Evolutionary conservation across 2,888 invertebrate species (phyloP).

Genomic region (Thymelicus acteon): DNA sequence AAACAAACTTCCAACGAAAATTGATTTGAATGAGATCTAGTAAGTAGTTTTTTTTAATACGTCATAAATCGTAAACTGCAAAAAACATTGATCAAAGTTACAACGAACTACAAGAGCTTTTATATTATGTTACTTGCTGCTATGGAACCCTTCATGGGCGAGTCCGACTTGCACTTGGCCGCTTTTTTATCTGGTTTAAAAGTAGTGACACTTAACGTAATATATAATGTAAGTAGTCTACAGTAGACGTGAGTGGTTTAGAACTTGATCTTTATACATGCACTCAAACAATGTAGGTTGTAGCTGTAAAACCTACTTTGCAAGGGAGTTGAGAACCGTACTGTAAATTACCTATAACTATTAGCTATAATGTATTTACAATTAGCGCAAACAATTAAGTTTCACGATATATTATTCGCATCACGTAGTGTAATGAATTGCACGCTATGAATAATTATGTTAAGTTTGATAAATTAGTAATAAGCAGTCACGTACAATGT

Average conservation of each 20-base stretch:
- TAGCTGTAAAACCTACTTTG: constrained; percentile 14
- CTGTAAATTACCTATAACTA: constrained; percentile 18
- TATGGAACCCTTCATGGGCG: too few relatives aligned
- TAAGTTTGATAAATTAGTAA: neutral
- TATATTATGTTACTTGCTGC: too few relatives aligned
- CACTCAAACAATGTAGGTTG: constrained; percentile 3
- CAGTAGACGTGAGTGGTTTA: neutral
- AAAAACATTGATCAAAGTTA: too few relatives aligned
- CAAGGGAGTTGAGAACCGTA: constrained; percentile 2
- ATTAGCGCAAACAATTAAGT: constrained; percentile 14
- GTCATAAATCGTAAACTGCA: too few relatives aligned
- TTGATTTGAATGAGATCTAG: too few relatives aligned
- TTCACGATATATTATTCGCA: neutral
- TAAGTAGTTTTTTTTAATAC: too few relatives aligned
- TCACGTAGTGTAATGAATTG: neutral
- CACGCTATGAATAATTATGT: neutral
- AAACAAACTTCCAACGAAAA: too few relatives aligned
- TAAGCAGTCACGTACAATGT: neutral
- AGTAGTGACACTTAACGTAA: neutral
- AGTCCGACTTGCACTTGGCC: too few relatives aligned
- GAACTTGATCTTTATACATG: constrained; percentile 10
- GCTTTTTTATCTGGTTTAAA: too few relatives aligned
- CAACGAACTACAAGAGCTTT: too few relatives aligned
- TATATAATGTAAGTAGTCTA: neutral
- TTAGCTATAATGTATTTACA: constrained; percentile 13